phyloP scores from a whole-genome alignment of 2,113 vertebrate species.

The Chloroceryle aenea region DNA sequence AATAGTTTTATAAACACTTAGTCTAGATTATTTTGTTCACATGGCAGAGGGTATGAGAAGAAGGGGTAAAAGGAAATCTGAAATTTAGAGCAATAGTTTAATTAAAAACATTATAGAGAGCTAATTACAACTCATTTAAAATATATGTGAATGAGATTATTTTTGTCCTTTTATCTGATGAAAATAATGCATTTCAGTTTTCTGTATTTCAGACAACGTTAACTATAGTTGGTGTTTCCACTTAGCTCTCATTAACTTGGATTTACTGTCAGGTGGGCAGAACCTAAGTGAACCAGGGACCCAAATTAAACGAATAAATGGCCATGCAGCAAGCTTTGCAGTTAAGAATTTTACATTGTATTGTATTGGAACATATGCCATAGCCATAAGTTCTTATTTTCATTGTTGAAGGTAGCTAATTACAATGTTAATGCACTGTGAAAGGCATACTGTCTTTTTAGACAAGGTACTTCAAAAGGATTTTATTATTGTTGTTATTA shows the following conservation, averaged over 20 bases:
- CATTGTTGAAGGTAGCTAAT: slow-evolving; percentile 4
- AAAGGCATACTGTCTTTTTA: slow-evolving; percentile 31
- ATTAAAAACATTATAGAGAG: slow-evolving; percentile 47
- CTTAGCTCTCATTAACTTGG: slow-evolving; percentile 13
- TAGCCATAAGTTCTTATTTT: slow-evolving; percentile 1
- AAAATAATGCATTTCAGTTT: not conserved
- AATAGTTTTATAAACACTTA: not conserved
- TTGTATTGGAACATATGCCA: not conserved
- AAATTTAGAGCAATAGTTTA: slow-evolving; percentile 44
- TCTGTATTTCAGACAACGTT: not conserved
- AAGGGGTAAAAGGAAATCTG: slow-evolving; percentile 1
- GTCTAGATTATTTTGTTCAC: not conserved
- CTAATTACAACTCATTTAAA: slow-evolving; percentile 31
- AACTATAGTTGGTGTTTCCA: not conserved
- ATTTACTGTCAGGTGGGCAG: not conserved
- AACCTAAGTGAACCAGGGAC: not conserved
- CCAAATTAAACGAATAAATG: not conserved
- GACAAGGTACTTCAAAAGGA: not conserved
- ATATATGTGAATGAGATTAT: not conserved
- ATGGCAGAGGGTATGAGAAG: not conserved
- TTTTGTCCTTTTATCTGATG: not conserved
- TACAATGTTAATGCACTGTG: not conserved
- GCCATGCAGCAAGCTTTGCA: slow-evolving; percentile 1
- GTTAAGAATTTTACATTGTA: not conserved
- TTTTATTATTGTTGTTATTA: slow-evolving; percentile 23